Conservation (phyloP, 2,888 invertebrate species). For the Anthophora plumipes region DNA sequence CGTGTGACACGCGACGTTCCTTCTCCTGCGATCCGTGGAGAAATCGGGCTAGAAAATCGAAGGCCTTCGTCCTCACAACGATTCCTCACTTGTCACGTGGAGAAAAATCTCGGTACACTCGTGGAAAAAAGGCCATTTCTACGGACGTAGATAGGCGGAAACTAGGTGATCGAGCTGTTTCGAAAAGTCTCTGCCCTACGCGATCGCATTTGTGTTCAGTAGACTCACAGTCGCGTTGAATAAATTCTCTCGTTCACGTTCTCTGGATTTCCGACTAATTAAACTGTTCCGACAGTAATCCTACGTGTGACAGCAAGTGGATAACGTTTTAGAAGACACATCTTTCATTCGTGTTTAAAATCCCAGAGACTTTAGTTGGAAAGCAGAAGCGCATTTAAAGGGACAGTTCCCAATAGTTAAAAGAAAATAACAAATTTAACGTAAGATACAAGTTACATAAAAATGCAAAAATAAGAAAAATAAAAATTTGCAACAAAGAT, state of each 20-base stretch:
- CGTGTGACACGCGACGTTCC: background rate
- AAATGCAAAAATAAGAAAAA: too few species aligned
- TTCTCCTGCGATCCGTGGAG: background rate
- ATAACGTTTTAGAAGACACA: too few species aligned
- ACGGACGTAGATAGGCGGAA: constrained; percentile 40
- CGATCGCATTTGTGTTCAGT: constrained; percentile 12
- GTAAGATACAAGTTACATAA: too few species aligned
- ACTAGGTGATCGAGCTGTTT: constrained; percentile 36
- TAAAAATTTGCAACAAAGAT: too few species aligned
- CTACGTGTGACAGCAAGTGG: too few species aligned
- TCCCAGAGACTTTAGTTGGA: too few species aligned
- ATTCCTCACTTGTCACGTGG: constrained; percentile 7
- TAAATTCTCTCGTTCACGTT: background rate
- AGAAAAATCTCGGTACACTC: constrained; percentile 5
- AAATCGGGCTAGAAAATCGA: constrained; percentile 3
- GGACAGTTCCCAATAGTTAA: too few species aligned
- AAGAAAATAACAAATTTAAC: too few species aligned
- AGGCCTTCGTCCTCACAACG: background rate
- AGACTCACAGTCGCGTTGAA: background rate
- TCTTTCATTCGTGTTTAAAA: too few species aligned
- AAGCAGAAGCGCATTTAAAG: too few species aligned
- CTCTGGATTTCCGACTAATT: too few species aligned
- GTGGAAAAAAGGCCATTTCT: constrained; percentile 23
- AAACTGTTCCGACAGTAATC: too few species aligned
- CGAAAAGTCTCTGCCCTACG: constrained; percentile 48